Evolutionary conservation across 2,113 vertebrate species (phyloP).

Genomic region (Cyphomyrus discorhynchus): DNA sequence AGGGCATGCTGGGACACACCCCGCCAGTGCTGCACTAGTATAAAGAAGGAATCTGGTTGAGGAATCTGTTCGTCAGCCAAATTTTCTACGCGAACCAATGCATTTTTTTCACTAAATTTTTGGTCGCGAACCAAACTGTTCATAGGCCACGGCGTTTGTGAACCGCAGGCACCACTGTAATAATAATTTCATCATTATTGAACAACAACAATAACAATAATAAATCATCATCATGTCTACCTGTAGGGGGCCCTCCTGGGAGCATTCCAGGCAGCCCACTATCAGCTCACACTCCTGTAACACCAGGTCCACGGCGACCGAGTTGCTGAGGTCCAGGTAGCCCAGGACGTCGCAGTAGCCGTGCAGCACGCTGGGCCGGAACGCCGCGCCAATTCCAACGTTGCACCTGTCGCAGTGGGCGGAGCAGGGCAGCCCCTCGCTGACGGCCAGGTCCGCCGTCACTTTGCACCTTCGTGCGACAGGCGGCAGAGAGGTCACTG

Average conservation of each 20-base stretch:
- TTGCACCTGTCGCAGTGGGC: constrained; percentile 68
- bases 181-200: background rate
- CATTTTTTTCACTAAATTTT: too few relatives aligned
- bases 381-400: constrained; percentile 52
- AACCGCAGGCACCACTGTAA: background rate
- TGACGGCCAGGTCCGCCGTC: constrained; percentile 60
- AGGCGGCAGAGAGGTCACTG: background rate
- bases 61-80: too few relatives aligned
- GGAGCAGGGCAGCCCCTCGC: constrained; percentile 44
- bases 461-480: constrained; percentile 61
- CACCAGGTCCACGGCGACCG: constrained; percentile 58
- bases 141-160: too few relatives aligned
- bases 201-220: background rate
- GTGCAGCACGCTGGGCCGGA: constrained; percentile 64
- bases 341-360: constrained; percentile 63
- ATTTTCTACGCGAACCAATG: too few relatives aligned
- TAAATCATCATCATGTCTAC: constrained; percentile 34
- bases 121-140: too few relatives aligned
- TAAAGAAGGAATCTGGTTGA: too few relatives aligned
- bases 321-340: constrained; percentile 63
- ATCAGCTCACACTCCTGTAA: constrained; percentile 58
- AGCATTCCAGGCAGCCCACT: constrained; percentile 64
- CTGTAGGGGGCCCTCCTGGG: constrained; percentile 53
- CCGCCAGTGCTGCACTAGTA: too few relatives aligned
- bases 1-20: too few relatives aligned